Conservation (phyloP, 2,888 invertebrate species). For the Hanleya hanleyi region DNA sequence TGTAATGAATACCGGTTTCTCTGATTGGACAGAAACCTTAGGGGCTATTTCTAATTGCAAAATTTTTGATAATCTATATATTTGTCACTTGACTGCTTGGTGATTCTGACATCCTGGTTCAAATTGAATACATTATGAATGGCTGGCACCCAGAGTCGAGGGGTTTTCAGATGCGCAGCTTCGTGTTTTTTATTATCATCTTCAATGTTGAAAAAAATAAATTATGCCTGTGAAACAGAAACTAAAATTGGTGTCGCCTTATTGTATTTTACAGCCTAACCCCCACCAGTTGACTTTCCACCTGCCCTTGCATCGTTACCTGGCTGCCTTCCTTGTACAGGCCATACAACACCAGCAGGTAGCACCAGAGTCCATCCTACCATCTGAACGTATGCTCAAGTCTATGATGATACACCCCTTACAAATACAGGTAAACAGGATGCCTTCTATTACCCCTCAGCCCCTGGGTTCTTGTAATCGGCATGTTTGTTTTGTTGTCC, state of each 20-base stretch:
- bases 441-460: too few relatives aligned
- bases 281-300: slow-evolving; percentile 91
- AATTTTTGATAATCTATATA: too few relatives aligned
- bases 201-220: neutral
- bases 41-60: too few relatives aligned
- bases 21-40: too few relatives aligned
- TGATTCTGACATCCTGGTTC: too few relatives aligned
- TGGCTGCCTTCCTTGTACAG: slow-evolving; percentile 89
- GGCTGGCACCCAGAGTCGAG: too few relatives aligned
- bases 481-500: too few relatives aligned
- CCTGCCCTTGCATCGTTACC: slow-evolving; percentile 95
- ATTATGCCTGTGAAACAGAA: neutral
- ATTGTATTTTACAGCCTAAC: slow-evolving; percentile 58
- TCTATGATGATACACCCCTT: slow-evolving; percentile 93
- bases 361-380: slow-evolving; percentile 85
- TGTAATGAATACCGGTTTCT: too few relatives aligned
- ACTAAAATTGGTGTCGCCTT: neutral
- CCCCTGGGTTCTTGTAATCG: too few relatives aligned
- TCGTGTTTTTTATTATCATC: neutral
- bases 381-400: slow-evolving; percentile 83
- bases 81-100: too few relatives aligned
- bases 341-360: slow-evolving; percentile 79
- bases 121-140: too few relatives aligned
- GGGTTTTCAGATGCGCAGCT: too few relatives aligned
- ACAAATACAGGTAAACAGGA: slow-evolving; percentile 92